Base-by-base conservation (phyloP, 2,888 invertebrate species). In the Nysson spinosus region DNA sequence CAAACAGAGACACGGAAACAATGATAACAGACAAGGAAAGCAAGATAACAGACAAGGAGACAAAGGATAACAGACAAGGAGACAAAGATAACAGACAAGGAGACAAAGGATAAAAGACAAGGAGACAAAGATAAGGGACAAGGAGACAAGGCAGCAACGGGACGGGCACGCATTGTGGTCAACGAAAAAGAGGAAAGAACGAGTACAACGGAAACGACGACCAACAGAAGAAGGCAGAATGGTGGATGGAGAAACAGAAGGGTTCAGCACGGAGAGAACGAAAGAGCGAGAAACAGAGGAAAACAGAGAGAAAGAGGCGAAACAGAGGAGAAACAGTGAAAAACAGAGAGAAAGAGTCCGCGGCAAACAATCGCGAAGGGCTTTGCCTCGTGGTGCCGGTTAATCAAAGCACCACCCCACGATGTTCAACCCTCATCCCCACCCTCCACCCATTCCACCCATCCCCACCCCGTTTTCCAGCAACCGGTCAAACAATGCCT, bases 401-500 rank as follows among this genome's bases (percentile, higher is more conserved):
- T 79, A 79, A 75, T 79, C 79, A 79, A 78, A 78, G 72, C 68
- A 61, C 44, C 52, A 26, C 32, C 61, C 39, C 44, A 19, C 32
- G 34, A 52, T n/a, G 14, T 22, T n/a, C n/a, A n/a, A n/a, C n/a
- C 12, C 52, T 22, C 42, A 34, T 11, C 35, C 47, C 37, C 24
- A 9, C 40, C 14, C n/a, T n/a, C n/a, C n/a, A n/a, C n/a, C n/a
- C n/a, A n/a, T n/a, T n/a, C n/a, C n/a, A n/a, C n/a, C n/a, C n/a
- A n/a, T n/a, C n/a, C n/a, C n/a, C n/a, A n/a, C n/a, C n/a, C n/a
- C n/a, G n/a, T n/a, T n/a, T n/a, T n/a, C n/a, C n/a, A n/a, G 24
- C 60, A 50, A 63, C 46, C 57, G 65, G 24, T 60, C 75, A 77
- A 79, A 81, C 79, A 82, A 78, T 80, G 65, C 72, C 67, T 43